Percentiles rank a stretch among this genome's conserved stretches.
These are phyloP conservation scores for Teleopsis dalmanni DNA, from an alignment of 1,140 invertebrate species.

Conservation along the genomic window DNA sequence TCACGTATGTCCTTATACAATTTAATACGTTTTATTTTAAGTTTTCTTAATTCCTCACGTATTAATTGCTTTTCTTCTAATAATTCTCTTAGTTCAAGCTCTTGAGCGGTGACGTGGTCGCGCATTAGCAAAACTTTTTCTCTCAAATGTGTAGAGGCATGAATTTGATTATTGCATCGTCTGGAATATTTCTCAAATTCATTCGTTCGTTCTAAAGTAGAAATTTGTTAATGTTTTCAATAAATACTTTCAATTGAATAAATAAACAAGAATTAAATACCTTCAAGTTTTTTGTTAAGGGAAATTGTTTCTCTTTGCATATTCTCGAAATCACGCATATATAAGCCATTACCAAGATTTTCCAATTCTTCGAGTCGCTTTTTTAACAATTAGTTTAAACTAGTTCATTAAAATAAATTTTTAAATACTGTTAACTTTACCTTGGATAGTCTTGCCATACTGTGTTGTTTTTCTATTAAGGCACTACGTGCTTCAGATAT, in stretches of 20 bases:
- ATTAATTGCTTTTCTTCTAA: not conserved
- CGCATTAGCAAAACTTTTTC: slow-evolving; percentile 19
- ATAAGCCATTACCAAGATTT: slow-evolving; percentile 19
- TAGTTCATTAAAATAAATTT: not conserved
- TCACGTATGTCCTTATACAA: slow-evolving; percentile 5
- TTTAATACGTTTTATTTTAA: not conserved
- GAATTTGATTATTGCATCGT: slow-evolving; percentile 19
- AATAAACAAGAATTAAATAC: slow-evolving; percentile 12
- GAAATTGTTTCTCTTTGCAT: slow-evolving; percentile 22
- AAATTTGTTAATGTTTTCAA: not conserved
- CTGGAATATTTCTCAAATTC: slow-evolving; percentile 19
- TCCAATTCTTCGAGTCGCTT: slow-evolving; percentile 12
- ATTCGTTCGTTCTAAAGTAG: slow-evolving; percentile 19
- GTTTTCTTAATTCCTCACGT: slow-evolving; percentile 4
- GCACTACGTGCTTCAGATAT: not conserved
- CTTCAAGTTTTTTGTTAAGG: slow-evolving; percentile 32
- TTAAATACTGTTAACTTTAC: not conserved
- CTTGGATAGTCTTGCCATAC: not conserved
- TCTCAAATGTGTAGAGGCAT: slow-evolving; percentile 21
- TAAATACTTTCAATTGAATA: too few species aligned
- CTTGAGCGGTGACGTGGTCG: slow-evolving; percentile 7
- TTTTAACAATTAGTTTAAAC: not conserved
- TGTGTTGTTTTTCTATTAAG: not conserved
- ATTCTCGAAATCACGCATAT: slow-evolving; percentile 21
- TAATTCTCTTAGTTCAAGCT: not conserved